Evolutionary conservation across 2,888 invertebrate species (phyloP), one percentile per base, ranked within the genome.

Genomic region (Andricus quercusramuli): DNA sequence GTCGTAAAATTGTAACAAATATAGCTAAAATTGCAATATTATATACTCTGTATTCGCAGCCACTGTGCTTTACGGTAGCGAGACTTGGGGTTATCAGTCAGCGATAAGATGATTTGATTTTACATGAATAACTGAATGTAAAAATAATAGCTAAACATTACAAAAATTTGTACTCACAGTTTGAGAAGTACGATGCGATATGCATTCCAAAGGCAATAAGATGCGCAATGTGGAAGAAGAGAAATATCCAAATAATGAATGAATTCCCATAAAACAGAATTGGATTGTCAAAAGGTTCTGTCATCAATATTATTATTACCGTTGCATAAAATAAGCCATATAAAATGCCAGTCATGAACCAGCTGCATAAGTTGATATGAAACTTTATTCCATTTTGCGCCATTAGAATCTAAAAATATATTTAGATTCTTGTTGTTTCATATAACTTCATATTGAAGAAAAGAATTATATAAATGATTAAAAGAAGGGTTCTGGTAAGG

Each of bases 311-410:
- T 22, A 86, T 83, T 47, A 86, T 83, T 66, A 89, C 87, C 64
- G 84, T 74, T 77, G 88, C 67, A 68, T 90, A 89, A 37, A 85
- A 59, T 29, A 74, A 85, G 74, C 90, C 89, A 65, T 88, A 87
- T 29, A 88, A 5, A 25, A 83, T 78, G n/a, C 90, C 90, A 76
- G 83, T 90, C 17, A 86, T n/a, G 29, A 91, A 74, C 91, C 91
- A 91, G 76, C 90, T 90, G 13, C 90, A 83, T 79, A 90, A 84
- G 85, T 90, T 91, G 47, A 89, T 85, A 59, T 82, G 82, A 29
- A 84, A 82, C 41, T 86, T 88, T 13, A 91, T 90, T 20, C 91
- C 91, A 66, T 90, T 90, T 80, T 91, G 90, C 25, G 88, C 85
- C 89, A 91, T 90, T 64, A 91, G 79, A 68, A 90, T 89, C 90